Percentiles rank a stretch among this genome's conserved stretches.
These are phyloP conservation scores for Hirundo rustica DNA, from an alignment of 2,797 vertebrate species.

Conservation along the genomic window DNA sequence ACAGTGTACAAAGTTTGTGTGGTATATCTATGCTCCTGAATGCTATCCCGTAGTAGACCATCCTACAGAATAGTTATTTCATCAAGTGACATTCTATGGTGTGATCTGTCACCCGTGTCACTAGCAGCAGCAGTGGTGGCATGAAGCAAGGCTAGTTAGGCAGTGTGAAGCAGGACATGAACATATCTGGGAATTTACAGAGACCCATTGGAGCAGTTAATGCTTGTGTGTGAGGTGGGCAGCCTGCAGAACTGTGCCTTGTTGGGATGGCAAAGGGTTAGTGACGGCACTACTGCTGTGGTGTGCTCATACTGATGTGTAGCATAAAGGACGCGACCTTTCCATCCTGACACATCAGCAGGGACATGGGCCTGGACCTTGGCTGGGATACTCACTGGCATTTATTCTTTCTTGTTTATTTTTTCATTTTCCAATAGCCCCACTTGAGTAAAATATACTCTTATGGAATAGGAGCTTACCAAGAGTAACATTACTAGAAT, in stretches of 20 bases:
- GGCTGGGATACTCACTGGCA: not conserved
- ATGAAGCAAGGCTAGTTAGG: not conserved
- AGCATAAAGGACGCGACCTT: not conserved
- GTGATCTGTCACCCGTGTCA: not conserved
- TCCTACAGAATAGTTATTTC: not conserved
- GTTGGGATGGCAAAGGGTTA: not conserved
- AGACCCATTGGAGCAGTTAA: too few relatives aligned
- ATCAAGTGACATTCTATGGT: fast-evolving
- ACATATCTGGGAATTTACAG: not conserved
- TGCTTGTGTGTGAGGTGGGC: not conserved
- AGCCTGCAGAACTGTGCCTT: fast-evolving
- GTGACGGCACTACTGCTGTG: not conserved
- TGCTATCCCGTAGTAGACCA: not conserved
- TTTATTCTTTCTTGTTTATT: not conserved
- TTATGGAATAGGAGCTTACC: not conserved
- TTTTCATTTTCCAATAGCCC: not conserved
- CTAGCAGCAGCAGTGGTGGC: fast-evolving
- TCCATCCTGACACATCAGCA: not conserved
- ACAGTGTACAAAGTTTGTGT: not conserved
- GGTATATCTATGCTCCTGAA: not conserved
- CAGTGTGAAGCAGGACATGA: not conserved
- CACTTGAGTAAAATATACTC: not conserved
- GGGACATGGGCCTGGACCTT: not conserved
- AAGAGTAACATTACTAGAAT: not conserved
- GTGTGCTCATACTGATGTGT: not conserved